Evolutionary conservation across 2,797 vertebrate species (phyloP), one percentile per base, ranked within the genome.

Genomic region (Melanogrammus aeglefinus): DNA sequence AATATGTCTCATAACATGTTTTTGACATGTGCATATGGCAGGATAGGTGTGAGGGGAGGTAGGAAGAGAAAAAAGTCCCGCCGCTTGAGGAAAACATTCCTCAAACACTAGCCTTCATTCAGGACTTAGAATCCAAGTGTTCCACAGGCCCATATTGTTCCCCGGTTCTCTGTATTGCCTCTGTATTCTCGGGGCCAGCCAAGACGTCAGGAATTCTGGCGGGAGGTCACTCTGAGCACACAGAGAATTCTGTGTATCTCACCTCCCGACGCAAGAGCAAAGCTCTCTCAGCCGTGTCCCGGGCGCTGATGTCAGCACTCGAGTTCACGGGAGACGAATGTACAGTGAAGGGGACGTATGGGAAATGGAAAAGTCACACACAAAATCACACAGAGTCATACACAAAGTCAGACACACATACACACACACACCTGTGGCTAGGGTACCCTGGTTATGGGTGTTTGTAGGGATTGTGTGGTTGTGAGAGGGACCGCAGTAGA

Each of bases 121-220:
- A 89, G 73, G 0, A 6, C n/a, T 92, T 92, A 89, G 90, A 92
- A 90, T 77, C 29, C 0, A 78, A 81, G 80, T 75, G 86, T 72
- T 83, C 87, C 83, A 86, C 81, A 33, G 69, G 2, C 29, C 0
- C 12, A 75, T 77, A 77, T 74, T 41, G 79, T 24, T 77, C 27
- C 63, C 51, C 72, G 76, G 35, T 36, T 36, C 35, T 76, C 75
- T 78, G n/a, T 16, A 33, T 74, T 10, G 66, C n/a, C 77, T 14
- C 81, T 69, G 75, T 80, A 24, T 63, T 63, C 57, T 76, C 70
- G 72, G 7, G 13, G 78, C 3, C 81, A 51, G 80, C 16, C 0
- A 72, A 36, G 70, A 75, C 79, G 73, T 81, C 63, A 77, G 51
- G 85, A 86, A 87, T 77, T 74, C 44, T 38, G 77, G 36, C 39